Evolutionary conservation across 2,888 invertebrate genomes (phyloP).

Genomic region (Lepidonotus clava): DNA sequence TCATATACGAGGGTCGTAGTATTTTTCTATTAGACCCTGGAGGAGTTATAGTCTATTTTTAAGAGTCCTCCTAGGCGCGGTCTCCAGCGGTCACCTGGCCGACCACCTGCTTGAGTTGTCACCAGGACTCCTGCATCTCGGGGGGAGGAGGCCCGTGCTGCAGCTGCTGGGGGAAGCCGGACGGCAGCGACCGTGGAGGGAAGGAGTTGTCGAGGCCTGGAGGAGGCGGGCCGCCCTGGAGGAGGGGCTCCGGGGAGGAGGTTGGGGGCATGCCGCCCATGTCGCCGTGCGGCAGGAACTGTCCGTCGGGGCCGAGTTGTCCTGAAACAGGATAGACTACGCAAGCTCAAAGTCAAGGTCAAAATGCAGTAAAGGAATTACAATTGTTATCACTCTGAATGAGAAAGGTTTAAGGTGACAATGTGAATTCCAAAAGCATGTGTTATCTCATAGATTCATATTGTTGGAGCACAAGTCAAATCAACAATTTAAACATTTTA

Average conservation of each 20-base stretch:
- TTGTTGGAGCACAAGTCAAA: too few species aligned
- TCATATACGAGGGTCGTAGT: too few species aligned
- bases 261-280: constrained; percentile 30
- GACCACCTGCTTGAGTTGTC: constrained; percentile 28
- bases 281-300: constrained; percentile 50
- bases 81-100: neutral
- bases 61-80: neutral
- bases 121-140: constrained; percentile 54
- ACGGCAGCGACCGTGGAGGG: constrained; percentile 54
- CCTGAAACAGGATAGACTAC: constrained; percentile 54
- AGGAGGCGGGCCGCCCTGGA: constrained; percentile 38
- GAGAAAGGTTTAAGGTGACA: too few species aligned
- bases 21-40: too few species aligned
- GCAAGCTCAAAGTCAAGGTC: constrained; percentile 40
- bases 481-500: too few species aligned
- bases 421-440: too few species aligned
- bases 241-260: constrained; percentile 54
- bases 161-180: constrained; percentile 37
- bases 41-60: neutral
- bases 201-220: constrained; percentile 46
- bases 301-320: constrained; percentile 49
- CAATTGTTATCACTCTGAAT: too few species aligned
- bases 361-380: neutral
- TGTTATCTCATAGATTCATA: too few species aligned
- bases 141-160: constrained; percentile 26